A percentile compares a stretch with the other conserved stretches of the same genome.
phyloP scores from a whole-genome alignment of 2,888 invertebrate species.

The Phania funesta region DNA sequence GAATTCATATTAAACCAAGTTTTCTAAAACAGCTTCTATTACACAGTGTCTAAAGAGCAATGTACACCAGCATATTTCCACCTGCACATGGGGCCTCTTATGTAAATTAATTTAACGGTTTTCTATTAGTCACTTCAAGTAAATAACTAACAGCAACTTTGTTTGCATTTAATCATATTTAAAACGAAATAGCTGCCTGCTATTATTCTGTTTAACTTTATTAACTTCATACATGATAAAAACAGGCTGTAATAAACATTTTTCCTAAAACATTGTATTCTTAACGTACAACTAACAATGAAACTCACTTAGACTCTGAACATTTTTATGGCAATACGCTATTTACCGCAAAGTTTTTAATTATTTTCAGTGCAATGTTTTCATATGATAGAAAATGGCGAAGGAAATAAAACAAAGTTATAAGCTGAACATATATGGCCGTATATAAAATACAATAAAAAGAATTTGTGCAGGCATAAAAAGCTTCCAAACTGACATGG shows the following conservation, averaged over 20 bases:
- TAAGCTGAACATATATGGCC: background rate
- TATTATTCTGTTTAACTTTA: slow-evolving; percentile 12
- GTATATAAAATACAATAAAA: background rate
- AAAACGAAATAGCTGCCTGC: slow-evolving; percentile 11
- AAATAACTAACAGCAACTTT: slow-evolving; percentile 3
- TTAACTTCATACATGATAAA: slow-evolving; percentile 12
- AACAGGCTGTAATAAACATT: background rate
- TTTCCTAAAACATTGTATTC: background rate
- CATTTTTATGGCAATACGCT: slow-evolving; percentile 36
- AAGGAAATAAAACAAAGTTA: background rate
- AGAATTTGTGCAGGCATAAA: slow-evolving; percentile 24
- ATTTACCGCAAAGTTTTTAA: slow-evolving; percentile 64
- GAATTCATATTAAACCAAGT: too few relatives aligned
- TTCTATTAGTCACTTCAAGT: background rate
- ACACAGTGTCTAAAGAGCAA: too few relatives aligned
- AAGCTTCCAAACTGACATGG: slow-evolving; percentile 24
- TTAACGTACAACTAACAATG: background rate
- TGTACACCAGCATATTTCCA: too few relatives aligned
- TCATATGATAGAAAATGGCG: slow-evolving; percentile 9
- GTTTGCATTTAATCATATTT: slow-evolving; percentile 48
- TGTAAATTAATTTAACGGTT: background rate
- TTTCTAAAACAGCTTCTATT: too few relatives aligned
- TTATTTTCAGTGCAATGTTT: slow-evolving; percentile 57
- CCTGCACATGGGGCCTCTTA: background rate
- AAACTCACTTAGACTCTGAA: background rate